Conservation (phyloP, 2,888 invertebrate genomes). For the Andricus quercusramuli region DNA sequence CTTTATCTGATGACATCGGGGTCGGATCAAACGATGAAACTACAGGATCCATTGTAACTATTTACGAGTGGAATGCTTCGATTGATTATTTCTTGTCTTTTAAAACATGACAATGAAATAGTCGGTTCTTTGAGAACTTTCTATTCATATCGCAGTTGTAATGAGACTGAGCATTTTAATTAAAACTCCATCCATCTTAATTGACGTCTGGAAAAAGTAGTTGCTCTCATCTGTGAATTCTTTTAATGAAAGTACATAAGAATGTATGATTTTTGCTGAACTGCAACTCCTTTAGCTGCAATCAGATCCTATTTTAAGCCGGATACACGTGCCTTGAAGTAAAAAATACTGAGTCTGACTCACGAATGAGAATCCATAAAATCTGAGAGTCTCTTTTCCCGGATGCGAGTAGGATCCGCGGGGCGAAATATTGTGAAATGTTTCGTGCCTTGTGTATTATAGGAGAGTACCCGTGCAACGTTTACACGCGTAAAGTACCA, state of each 20-base stretch:
- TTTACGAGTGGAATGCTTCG: slow-evolving; percentile 32
- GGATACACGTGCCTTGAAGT: slow-evolving; percentile 29
- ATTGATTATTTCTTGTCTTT: slow-evolving; percentile 19
- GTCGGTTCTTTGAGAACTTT: neutral
- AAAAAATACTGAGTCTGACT: slow-evolving; percentile 1
- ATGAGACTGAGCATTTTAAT: slow-evolving; percentile 16
- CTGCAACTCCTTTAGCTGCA: neutral
- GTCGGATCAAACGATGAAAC: slow-evolving; percentile 2
- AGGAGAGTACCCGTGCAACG: slow-evolving; percentile 12
- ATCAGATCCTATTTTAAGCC: slow-evolving; percentile 30
- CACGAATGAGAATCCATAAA: slow-evolving; percentile 20
- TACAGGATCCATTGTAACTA: slow-evolving; percentile 27
- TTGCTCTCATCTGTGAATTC: neutral
- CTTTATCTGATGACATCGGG: slow-evolving; percentile 26
- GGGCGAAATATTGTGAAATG: slow-evolving; percentile 38
- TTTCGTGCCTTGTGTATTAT: slow-evolving; percentile 24
- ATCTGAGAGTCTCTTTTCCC: slow-evolving; percentile 32
- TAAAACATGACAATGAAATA: slow-evolving; percentile 27
- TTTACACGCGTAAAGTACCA: slow-evolving; percentile 22
- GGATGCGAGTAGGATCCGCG: slow-evolving; percentile 32
- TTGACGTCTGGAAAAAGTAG: neutral
- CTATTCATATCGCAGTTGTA: neutral
- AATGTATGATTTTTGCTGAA: neutral
- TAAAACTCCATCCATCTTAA: slow-evolving; percentile 4
- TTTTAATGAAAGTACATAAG: neutral